phyloP scores from a whole-genome alignment of 2,888 invertebrate genomes.

The Teleogryllus oceanicus region DNA sequence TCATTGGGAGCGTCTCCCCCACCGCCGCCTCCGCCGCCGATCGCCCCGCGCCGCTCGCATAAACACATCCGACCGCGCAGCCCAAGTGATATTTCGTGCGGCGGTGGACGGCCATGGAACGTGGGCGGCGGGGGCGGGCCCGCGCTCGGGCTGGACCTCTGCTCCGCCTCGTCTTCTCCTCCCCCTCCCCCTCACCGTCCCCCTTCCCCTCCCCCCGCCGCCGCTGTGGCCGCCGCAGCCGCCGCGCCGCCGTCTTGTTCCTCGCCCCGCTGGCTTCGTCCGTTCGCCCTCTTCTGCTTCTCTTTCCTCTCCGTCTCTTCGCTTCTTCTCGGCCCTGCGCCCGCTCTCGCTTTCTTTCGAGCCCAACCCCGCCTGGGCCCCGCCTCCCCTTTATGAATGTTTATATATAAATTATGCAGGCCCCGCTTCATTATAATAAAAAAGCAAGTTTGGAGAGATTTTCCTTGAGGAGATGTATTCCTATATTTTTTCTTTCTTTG shows the following conservation, averaged over 20 bases:
- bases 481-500: conserved; percentile 35
- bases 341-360: conserved; percentile 31
- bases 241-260: not conserved
- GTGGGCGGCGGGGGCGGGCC: no score
- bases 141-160: not conserved
- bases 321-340: not conserved
- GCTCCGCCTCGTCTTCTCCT: not conserved
- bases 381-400: conserved; percentile 37
- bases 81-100: no score
- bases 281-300: not conserved
- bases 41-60: no score
- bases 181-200: not conserved
- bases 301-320: conserved; percentile 32
- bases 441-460: conserved; percentile 33
- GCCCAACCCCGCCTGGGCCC: conserved; percentile 27
- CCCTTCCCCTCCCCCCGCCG: not conserved
- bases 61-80: no score
- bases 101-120: no score
- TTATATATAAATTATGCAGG: conserved; percentile 39
- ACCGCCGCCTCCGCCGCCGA: no score
- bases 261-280: not conserved
- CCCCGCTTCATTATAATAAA: conserved; percentile 37
- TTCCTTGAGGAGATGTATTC: conserved; percentile 32
- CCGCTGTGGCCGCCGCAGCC: not conserved
- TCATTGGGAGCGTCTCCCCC: no score